Evolutionary conservation across 2,113 vertebrate species (phyloP).

Genomic region (Tachysurus vachellii): DNA sequence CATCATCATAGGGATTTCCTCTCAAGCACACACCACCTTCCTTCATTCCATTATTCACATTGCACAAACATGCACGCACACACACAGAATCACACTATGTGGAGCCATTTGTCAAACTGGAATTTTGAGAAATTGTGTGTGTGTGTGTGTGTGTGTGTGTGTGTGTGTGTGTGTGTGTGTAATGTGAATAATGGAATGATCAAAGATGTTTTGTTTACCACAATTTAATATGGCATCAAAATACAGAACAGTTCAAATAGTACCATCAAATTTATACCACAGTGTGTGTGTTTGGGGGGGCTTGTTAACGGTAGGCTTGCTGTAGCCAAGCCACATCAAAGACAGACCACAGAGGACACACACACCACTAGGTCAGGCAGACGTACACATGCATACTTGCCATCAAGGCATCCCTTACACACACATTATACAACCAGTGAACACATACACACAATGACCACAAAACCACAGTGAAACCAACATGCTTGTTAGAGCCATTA

Average conservation of each 20-base stretch:
- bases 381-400: constrained; percentile 38
- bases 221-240: not conserved
- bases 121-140: constrained; percentile 9
- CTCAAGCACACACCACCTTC: not conserved
- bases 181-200: not conserved
- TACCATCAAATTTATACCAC: not conserved
- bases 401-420: constrained; percentile 1
- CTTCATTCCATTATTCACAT: too few species aligned
- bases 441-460: constrained; percentile 36
- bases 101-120: constrained; percentile 3
- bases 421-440: constrained; percentile 17
- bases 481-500: constrained; percentile 47
- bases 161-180: not conserved
- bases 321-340: constrained; percentile 57
- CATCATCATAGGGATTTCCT: constrained; percentile 44
- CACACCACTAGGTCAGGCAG: constrained; percentile 44
- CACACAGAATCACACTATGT: not conserved
- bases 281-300: constrained; percentile 31
- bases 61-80: constrained; percentile 20
- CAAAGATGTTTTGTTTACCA: not conserved
- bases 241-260: not conserved
- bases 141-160: not conserved
- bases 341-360: constrained; percentile 48
- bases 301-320: constrained; percentile 21
- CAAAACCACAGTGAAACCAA: constrained; percentile 49